Evolutionary conservation across 2,888 invertebrate genomes (phyloP), one percentile per base, ranked within the genome.

Genomic region (Pheosia tremula): DNA sequence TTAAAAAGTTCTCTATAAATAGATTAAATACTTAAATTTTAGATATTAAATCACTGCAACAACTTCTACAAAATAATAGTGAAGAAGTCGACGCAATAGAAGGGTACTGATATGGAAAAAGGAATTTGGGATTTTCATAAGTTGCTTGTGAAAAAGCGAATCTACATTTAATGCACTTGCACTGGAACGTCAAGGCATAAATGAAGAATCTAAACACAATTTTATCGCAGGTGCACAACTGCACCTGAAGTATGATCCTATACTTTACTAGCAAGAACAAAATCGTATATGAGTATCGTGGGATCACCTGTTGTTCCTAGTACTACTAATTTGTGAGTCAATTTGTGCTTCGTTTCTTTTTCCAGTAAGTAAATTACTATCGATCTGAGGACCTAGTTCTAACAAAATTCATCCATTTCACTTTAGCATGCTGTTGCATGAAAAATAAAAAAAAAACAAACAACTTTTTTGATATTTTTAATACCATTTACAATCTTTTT

Each of bases 261-360:
- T 75, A 74, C 67, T 75, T 60, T 79, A 77, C 64, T 77, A 73
- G 74, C 77, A 79, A 74, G 70, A 79, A 75, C 74, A 80, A 76
- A 79, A n/a, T n/a, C n/a, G n/a, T 72, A 74, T 68, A 69, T 74
- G 64, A 61, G 70, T 70, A 24, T 24, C 56, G 67, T 72, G 3
- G 72, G 68, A 43, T 56, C 45, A 56, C n/a, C n/a, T 56, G n/a
- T 43, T 43, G 56, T 70, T 69, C 72, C 70, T 57, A 74, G 72
- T 67, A 24, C 24, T 24, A 1, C 24, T 24, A 24, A 24, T 24
- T 24, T 2, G 24, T 24, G 24, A 24, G 24, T 24, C 24, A 24
- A 24, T 24, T 24, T 24, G 24, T 24, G 24, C 24, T 24, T 24
- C 24, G 0, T 24, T 24, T 24, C 24, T 24, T 24, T 24, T 24